These are phyloP conservation scores for Lagopus muta DNA, from an alignment of 2,113 vertebrate genomes.

Conservation along the genomic window DNA sequence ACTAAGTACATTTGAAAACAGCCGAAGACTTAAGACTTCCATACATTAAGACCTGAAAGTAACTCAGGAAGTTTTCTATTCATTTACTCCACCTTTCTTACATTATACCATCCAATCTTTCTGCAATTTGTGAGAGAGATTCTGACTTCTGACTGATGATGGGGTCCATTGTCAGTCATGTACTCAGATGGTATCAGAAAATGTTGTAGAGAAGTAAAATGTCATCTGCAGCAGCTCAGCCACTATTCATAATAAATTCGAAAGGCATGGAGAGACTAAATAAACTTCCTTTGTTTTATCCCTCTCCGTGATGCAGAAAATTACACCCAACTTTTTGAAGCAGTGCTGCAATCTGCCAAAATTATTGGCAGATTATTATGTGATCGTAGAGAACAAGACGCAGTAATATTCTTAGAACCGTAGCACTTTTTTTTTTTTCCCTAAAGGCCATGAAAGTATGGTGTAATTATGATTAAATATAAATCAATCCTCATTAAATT, in stretches of 20 bases:
- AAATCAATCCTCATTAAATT: not conserved
- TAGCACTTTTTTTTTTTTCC: not conserved
- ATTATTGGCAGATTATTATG: no score
- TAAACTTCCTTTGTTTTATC: not conserved
- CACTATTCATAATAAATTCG: not conserved
- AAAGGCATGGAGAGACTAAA: not conserved
- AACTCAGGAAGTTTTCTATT: not conserved
- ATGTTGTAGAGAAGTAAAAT: not conserved
- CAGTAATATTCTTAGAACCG: not conserved
- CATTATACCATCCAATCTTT: not conserved
- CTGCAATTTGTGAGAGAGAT: not conserved
- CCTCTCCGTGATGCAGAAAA: no score
- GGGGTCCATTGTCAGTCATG: not conserved
- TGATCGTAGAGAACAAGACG: not conserved
- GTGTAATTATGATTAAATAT: not conserved
- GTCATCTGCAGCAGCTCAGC: not conserved
- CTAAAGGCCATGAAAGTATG: not conserved
- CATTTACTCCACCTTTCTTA: not conserved
- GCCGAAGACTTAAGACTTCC: not conserved
- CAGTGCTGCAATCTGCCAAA: not conserved
- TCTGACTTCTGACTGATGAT: not conserved
- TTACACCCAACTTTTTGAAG: not conserved
- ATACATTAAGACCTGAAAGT: not conserved
- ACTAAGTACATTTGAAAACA: not conserved
- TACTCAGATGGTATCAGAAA: not conserved